Percentiles rank a stretch among this genome's conserved stretches.
These are phyloP conservation scores for Camelus dromedarius DNA, from an alignment of 2,113 vertebrate genomes.

Conservation along the genomic window DNA sequence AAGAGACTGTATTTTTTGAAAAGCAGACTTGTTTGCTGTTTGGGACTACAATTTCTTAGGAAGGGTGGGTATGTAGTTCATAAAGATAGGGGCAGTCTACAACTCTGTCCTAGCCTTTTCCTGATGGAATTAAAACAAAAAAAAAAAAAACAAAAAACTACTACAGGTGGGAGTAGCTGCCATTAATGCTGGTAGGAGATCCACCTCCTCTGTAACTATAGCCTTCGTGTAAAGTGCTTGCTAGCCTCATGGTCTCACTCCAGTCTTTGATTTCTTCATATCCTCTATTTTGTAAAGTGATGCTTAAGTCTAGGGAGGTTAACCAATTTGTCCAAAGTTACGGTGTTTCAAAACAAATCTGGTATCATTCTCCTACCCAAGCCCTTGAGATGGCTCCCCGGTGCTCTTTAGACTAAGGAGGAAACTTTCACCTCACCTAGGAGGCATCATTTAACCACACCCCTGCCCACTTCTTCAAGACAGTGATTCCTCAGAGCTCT, in stretches of 20 bases:
- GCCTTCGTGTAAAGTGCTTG: neutral
- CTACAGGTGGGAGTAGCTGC: neutral
- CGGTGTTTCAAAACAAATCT: neutral
- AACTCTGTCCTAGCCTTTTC: neutral
- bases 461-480: neutral
- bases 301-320: neutral
- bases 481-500: neutral
- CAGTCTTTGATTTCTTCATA: neutral
- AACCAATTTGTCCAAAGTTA: neutral
- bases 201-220: neutral
- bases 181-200: neutral
- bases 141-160: neutral
- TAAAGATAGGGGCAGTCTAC: neutral
- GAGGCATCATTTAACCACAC: neutral
- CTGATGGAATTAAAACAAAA: neutral
- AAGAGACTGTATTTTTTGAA: slow-evolving; percentile 21
- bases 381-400: neutral
- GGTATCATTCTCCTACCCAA: neutral
- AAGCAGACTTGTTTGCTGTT: slow-evolving; percentile 23
- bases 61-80: neutral
- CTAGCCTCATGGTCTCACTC: neutral
- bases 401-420: neutral
- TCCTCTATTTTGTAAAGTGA: neutral
- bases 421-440: neutral
- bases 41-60: slow-evolving; percentile 2